phyloP scores from a whole-genome alignment of 2,888 invertebrate species.

The Zeuzera pyrina region DNA sequence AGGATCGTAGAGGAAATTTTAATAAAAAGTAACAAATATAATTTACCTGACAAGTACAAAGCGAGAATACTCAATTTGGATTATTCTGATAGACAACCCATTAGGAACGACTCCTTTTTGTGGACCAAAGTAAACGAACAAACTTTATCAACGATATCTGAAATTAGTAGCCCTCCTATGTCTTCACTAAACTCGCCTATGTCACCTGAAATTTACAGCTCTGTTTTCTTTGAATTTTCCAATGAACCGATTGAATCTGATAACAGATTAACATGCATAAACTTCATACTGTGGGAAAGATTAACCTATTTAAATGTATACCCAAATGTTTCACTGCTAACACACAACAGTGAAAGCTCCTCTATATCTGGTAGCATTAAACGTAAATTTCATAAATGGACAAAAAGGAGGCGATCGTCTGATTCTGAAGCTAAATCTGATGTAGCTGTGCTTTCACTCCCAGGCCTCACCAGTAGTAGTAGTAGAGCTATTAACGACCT shows the following conservation, averaged over 20 bases:
- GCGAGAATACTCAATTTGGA: slow-evolving; percentile 30
- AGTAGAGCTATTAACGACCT: slow-evolving; percentile 43
- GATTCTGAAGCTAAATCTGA: slow-evolving; percentile 38
- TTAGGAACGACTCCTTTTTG: slow-evolving; percentile 47
- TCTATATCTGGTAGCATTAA: slow-evolving; percentile 41
- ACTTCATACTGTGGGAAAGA: slow-evolving; percentile 61
- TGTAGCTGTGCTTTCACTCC: slow-evolving; percentile 49
- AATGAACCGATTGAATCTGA: slow-evolving; percentile 31
- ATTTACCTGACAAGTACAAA: slow-evolving; percentile 41
- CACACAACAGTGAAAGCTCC: slow-evolving; percentile 32
- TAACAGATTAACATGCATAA: slow-evolving; percentile 41
- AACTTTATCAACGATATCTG: slow-evolving; percentile 52
- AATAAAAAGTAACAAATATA: slow-evolving; percentile 32
- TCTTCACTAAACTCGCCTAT: slow-evolving; percentile 30
- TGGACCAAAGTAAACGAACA: slow-evolving; percentile 37
- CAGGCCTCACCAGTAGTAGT: slow-evolving; percentile 40
- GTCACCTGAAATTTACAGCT: slow-evolving; percentile 51
- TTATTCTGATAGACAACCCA: slow-evolving; percentile 18
- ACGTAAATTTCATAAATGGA: slow-evolving; percentile 31
- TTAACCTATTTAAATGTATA: slow-evolving; percentile 40
- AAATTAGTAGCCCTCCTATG: slow-evolving; percentile 34
- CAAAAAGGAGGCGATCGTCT: slow-evolving; percentile 30
- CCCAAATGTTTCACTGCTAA: slow-evolving; percentile 46
- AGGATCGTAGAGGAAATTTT: slow-evolving; percentile 48
- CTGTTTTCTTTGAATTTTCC: slow-evolving; percentile 57